These are phyloP conservation scores for Strigamia maritima DNA, from an alignment of 2,888 invertebrate genomes.

Conservation along the genomic window DNA sequence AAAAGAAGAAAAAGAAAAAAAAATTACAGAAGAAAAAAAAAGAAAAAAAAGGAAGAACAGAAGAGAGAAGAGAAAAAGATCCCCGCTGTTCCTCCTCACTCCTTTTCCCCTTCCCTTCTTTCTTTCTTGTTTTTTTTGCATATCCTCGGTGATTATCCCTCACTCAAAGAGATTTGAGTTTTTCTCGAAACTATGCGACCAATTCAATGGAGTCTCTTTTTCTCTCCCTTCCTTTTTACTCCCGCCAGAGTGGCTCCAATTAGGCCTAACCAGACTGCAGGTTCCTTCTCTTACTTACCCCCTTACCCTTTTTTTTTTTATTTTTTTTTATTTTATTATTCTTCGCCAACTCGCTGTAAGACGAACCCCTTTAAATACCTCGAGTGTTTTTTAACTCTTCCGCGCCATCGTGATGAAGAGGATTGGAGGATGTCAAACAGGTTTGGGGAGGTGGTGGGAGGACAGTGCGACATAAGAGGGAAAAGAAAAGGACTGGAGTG, in stretches of 20 bases:
- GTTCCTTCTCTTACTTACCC: background rate
- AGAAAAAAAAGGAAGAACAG: background rate
- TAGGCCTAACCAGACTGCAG: background rate
- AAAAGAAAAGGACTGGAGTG: background rate
- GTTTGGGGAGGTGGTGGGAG: background rate
- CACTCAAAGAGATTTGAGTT: background rate
- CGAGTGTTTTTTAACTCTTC: background rate
- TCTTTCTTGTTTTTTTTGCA: background rate
- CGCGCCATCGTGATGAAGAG: background rate
- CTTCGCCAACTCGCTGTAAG: background rate
- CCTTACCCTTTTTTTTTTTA: background rate
- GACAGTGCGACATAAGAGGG: background rate
- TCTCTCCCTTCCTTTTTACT: slow-evolving; percentile 4
- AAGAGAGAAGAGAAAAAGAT: slow-evolving; percentile 8
- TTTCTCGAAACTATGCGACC: background rate
- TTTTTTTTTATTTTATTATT: background rate
- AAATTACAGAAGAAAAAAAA: no score
- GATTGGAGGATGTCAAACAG: background rate
- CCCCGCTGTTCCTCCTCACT: slow-evolving; percentile 20
- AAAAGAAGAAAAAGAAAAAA: background rate
- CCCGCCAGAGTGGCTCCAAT: slow-evolving; percentile 4
- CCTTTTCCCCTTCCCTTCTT: slow-evolving; percentile 23
- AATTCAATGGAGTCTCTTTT: background rate
- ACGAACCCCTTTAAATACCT: background rate
- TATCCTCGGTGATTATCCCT: slow-evolving; percentile 4